Evolutionary conservation across 2,113 vertebrate species (phyloP).

Genomic region (Felis chaus): DNA sequence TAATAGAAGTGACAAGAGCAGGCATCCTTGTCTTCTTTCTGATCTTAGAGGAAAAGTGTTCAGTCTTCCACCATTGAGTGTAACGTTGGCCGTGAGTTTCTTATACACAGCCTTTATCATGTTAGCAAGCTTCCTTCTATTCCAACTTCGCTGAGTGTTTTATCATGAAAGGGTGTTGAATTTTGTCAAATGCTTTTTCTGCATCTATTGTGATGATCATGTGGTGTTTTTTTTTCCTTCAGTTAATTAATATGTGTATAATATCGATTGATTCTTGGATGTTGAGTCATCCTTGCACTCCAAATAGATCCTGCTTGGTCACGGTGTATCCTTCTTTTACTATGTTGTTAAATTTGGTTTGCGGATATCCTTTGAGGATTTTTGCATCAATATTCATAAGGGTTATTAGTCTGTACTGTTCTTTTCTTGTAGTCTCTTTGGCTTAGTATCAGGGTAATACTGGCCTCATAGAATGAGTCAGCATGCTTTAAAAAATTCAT

Average conservation of each 20-base stretch:
- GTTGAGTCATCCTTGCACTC: neutral
- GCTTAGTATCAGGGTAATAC: neutral
- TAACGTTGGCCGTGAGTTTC: neutral
- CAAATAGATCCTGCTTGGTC: neutral
- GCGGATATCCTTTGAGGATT: neutral
- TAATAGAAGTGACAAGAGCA: neutral
- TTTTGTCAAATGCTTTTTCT: neutral
- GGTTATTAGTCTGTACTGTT: neutral
- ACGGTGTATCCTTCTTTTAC: neutral
- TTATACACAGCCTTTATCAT: neutral
- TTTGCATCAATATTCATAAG: neutral
- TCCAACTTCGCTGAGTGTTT: neutral
- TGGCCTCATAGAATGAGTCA: neutral
- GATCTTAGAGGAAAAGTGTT: neutral
- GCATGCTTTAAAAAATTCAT: neutral
- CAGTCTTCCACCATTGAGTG: neutral
- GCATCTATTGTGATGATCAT: neutral
- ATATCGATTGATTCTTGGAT: neutral
- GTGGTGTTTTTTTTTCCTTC: neutral
- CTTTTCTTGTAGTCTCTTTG: neutral
- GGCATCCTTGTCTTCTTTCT: neutral
- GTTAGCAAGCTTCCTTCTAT: neutral
- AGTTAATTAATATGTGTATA: neutral
- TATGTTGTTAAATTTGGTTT: neutral
- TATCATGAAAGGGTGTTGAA: neutral